A percentile compares a stretch with the other conserved stretches of the same genome.
These are phyloP conservation scores for Australoheros scitulus DNA, from an alignment of 2,113 vertebrate species.

Conservation along the genomic window DNA sequence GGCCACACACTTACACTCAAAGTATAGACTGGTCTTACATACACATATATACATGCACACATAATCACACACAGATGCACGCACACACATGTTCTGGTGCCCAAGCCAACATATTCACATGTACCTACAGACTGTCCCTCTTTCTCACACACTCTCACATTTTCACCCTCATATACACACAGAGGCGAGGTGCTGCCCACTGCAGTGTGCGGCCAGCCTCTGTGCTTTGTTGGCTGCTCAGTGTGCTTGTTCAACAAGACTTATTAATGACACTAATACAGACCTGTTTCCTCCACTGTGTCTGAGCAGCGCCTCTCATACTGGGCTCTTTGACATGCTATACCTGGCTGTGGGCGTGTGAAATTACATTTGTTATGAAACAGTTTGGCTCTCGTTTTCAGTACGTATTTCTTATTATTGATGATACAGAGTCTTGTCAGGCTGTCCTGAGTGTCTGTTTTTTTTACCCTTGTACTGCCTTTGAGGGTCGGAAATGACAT, in stretches of 20 bases:
- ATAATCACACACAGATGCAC: background rate
- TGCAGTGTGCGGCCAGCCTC: constrained; percentile 60
- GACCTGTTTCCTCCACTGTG: constrained; percentile 60
- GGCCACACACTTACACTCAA: constrained; percentile 61
- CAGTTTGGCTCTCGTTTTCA: constrained; percentile 27
- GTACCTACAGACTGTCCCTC: background rate
- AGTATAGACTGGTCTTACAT: background rate
- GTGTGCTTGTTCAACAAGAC: constrained; percentile 59
- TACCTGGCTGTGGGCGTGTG: constrained; percentile 46
- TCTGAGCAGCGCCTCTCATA: constrained; percentile 48
- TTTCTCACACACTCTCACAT: constrained; percentile 15
- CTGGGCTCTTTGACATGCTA: constrained; percentile 52
- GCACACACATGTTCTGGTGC: background rate
- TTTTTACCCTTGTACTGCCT: constrained; percentile 20
- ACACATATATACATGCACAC: background rate
- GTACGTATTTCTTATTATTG: constrained; percentile 32
- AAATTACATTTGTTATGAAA: constrained; percentile 40
- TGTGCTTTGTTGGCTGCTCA: constrained; percentile 66
- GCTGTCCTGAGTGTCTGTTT: constrained; percentile 25
- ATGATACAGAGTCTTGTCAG: constrained; percentile 27
- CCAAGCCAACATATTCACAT: background rate
- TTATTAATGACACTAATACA: constrained; percentile 66
- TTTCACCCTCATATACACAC: constrained; percentile 7
- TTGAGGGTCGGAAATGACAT: constrained; percentile 11
- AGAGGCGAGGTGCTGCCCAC: constrained; percentile 28